Base-by-base conservation (phyloP, 2,113 vertebrate species). In the Myxocyprinus asiaticus region DNA sequence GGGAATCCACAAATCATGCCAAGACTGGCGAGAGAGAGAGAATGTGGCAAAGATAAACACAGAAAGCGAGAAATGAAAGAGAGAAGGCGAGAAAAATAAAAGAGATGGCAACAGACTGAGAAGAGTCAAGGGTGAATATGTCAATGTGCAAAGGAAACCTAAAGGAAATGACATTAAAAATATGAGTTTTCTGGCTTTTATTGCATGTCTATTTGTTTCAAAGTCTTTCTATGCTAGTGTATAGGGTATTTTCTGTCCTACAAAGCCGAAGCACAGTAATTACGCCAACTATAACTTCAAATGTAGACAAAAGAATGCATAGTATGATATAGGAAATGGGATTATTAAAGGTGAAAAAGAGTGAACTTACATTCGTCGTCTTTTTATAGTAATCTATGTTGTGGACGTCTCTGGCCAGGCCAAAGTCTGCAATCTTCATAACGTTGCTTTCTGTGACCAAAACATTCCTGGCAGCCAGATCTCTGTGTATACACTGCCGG, bases 361-460 rank as follows among this genome's bases (percentile, higher is more conserved):
- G 0, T 22, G 6, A 14, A 67, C 98, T 98, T 91, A 99, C 98
- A 83, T 99, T 99, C 86, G 97, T 99, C 66, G 98, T 99, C 94
- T 99, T 99, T 93, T 99, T 99, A 88, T 99, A 99, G 90, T 99
- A 99, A 93, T 99, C 98, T 86, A 99, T 99, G 87, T 99, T 99
- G 90, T 99, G 98, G 92, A 99, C 96, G 68, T 99, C 98, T 85
- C 98, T 94, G 90, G 98, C 98, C 94, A 99, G 89, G 59, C 98
- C 98, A 42, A 99, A 99, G 93, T 99, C 98, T 68, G 98, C 98
- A 69, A 99, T 99, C 93, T 99, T 99, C 97, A 99, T 99, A 86
- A 99, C 90, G 5, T 99, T 99, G 86, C 94, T 98, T 83, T 99
- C 97, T 1, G 98, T 99, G 79, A 99, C 98, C 92, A 99, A 90